These are phyloP conservation scores for Diadophis punctatus DNA, from an alignment of 2,113 vertebrate genomes.

Conservation along the genomic window DNA sequence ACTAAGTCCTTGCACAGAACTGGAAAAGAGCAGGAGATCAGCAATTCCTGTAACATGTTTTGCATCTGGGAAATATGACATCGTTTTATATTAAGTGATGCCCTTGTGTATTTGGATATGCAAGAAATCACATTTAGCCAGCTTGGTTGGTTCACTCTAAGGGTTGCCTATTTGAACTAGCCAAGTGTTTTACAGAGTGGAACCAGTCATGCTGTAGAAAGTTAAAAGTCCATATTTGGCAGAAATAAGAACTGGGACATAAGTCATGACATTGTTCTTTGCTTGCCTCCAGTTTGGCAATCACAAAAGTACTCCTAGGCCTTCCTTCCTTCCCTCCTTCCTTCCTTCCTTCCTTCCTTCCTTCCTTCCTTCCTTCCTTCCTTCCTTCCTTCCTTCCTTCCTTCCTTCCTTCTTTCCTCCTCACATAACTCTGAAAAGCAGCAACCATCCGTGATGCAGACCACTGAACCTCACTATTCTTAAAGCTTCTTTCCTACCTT, in stretches of 20 bases:
- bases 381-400: no score
- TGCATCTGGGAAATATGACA: not conserved
- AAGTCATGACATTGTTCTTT: not conserved
- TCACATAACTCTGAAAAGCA: not conserved
- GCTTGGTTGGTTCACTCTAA: slow-evolving; percentile 9
- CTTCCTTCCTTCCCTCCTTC: not conserved
- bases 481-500: not conserved
- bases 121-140: not conserved
- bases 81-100: not conserved
- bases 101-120: not conserved
- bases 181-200: not conserved
- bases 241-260: not conserved
- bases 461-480: not conserved
- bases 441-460: not conserved
- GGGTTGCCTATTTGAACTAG: not conserved
- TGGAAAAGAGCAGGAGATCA: slow-evolving; percentile 31
- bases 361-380: no score
- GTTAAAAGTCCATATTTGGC: not conserved
- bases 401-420: not conserved
- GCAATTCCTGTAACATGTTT: slow-evolving; percentile 16
- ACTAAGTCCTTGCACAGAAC: not conserved
- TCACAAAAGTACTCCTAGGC: not conserved
- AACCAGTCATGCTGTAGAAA: not conserved
- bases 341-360: no score
- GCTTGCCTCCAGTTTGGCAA: not conserved